Evolutionary conservation across 2,113 vertebrate genomes (phyloP).

Genomic region (Gopherus evgoodei): DNA sequence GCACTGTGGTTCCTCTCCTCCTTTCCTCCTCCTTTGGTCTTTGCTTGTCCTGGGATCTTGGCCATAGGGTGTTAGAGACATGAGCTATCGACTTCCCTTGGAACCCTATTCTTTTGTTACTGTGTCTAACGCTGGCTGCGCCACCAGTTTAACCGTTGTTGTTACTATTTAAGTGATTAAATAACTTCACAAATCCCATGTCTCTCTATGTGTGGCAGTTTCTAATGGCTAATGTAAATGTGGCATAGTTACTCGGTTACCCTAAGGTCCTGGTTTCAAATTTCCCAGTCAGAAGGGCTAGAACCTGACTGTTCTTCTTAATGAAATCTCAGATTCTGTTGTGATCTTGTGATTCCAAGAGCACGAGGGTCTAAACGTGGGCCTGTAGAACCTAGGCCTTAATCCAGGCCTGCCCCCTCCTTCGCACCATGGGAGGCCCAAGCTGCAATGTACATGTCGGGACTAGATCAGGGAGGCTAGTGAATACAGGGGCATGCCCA

Average conservation of each 20-base stretch:
- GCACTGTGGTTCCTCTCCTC: background rate
- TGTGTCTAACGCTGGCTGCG: background rate
- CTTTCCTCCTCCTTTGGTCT: background rate
- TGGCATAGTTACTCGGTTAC: background rate
- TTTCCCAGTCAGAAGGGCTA: background rate
- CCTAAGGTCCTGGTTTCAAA: fast-evolving
- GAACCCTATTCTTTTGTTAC: background rate
- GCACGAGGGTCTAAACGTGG: background rate
- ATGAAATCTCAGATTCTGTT: background rate
- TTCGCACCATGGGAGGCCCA: background rate
- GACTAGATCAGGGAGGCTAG: background rate
- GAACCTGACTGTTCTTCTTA: fast-evolving
- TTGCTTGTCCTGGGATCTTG: background rate
- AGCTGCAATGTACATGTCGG: background rate
- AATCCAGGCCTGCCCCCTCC: background rate
- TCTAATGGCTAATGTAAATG: background rate
- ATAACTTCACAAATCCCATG: fast-evolving
- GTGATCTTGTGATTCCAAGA: background rate
- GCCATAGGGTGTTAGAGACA: background rate
- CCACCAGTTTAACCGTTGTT: fast-evolving
- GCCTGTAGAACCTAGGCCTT: background rate
- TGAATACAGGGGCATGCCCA: fast-evolving
- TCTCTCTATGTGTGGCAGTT: background rate
- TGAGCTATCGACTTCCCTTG: background rate
- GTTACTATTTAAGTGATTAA: slow-evolving; percentile 49